Percentiles rank a stretch among this genome's conserved stretches.
Conservation (phyloP, 2,888 invertebrate species). For the Tachystola acroxantha region DNA sequence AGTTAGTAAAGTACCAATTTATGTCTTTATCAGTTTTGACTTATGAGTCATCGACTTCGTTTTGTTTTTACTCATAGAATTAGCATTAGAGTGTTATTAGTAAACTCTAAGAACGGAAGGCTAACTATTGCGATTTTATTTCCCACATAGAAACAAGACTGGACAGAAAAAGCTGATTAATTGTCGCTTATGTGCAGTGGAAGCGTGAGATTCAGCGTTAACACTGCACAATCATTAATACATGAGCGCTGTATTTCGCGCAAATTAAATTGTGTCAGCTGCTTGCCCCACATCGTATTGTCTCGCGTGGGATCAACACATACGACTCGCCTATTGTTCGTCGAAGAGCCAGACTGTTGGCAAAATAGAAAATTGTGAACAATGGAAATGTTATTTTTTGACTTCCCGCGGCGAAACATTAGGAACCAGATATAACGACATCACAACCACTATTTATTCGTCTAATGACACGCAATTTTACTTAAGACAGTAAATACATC, state of each 20-base stretch:
- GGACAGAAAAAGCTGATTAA: conserved; percentile 9
- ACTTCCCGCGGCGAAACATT: conserved; percentile 40
- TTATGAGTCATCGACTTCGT: neutral
- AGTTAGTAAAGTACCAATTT: too few species aligned
- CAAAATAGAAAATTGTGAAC: conserved; percentile 69
- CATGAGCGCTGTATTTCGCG: conserved; percentile 45
- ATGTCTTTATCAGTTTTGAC: neutral
- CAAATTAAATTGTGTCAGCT: conserved; percentile 74
- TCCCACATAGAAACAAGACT: conserved; percentile 7
- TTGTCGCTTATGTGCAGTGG: conserved; percentile 29
- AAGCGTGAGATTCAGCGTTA: conserved; percentile 53
- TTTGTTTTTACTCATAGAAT: neutral
- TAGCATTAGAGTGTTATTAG: too few species aligned
- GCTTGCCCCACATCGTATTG: conserved; percentile 73
- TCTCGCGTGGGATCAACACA: conserved; percentile 62
- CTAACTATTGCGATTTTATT: conserved; percentile 2
- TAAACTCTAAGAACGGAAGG: neutral
- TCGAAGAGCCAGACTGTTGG: conserved; percentile 45
- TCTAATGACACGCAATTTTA: conserved; percentile 8
- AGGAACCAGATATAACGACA: conserved; percentile 18
- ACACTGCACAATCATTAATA: conserved; percentile 39
- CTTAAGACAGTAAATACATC: conserved; percentile 4
- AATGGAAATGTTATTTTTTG: conserved; percentile 52
- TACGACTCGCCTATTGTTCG: conserved; percentile 49
- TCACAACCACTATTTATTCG: conserved; percentile 10